Evolutionary conservation across 2,888 invertebrate genomes (phyloP).

Genomic region (Poecilus cupreus): DNA sequence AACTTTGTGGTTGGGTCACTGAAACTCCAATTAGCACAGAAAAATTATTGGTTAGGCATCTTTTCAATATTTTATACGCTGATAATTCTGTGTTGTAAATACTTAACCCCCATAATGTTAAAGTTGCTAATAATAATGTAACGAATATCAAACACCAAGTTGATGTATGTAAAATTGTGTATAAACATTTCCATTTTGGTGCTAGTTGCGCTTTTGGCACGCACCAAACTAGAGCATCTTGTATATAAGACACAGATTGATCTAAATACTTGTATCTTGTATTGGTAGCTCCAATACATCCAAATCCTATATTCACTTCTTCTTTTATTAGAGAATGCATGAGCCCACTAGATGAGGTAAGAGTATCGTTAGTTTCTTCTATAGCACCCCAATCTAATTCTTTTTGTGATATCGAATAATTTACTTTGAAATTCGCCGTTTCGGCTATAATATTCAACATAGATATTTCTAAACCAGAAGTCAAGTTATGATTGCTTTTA

Average conservation of each 20-base stretch:
- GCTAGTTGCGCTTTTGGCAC: slow-evolving; percentile 67
- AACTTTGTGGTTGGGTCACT: slow-evolving; percentile 64
- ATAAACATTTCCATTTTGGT: slow-evolving; percentile 63
- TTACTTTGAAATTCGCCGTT: slow-evolving; percentile 65
- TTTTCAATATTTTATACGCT: slow-evolving; percentile 56
- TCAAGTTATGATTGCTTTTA: slow-evolving; percentile 54
- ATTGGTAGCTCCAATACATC: slow-evolving; percentile 67
- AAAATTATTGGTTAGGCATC: slow-evolving; percentile 61
- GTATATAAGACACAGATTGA: slow-evolving; percentile 66
- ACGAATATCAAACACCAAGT: slow-evolving; percentile 39
- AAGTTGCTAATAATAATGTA: slow-evolving; percentile 46
- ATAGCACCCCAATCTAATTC: slow-evolving; percentile 64
- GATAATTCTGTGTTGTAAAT: slow-evolving; percentile 42
- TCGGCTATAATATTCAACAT: slow-evolving; percentile 65
- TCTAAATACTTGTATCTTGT: slow-evolving; percentile 66
- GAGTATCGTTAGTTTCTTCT: slow-evolving; percentile 61
- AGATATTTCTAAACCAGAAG: slow-evolving; percentile 65
- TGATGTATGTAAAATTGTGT: slow-evolving; percentile 23
- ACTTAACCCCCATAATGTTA: slow-evolving; percentile 57
- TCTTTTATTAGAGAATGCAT: slow-evolving; percentile 64
- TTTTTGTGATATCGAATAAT: slow-evolving; percentile 62
- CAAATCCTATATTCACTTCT: slow-evolving; percentile 67
- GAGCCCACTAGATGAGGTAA: slow-evolving; percentile 63
- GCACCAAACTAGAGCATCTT: slow-evolving; percentile 68
- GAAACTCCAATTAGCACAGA: slow-evolving; percentile 63